A percentile compares a stretch with the other conserved stretches of the same genome.
Evolutionary conservation across 1,140 invertebrate genomes (phyloP).

Genomic region (Stegodyphus dumicola): DNA sequence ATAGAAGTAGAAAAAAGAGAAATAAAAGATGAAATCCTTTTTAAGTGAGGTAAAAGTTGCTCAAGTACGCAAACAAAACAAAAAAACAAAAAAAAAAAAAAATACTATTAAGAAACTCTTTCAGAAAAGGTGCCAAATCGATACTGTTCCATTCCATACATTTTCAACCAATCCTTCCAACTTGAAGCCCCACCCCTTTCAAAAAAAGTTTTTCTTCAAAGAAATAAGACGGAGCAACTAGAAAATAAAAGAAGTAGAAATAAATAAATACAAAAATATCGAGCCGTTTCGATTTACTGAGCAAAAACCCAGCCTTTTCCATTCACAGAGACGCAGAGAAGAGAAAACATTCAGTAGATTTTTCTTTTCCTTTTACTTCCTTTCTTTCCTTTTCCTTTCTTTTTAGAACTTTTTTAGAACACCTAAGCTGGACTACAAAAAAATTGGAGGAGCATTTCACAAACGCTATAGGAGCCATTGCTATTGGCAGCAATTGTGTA

Average conservation of each 20-base stretch:
- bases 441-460: constrained; percentile 32
- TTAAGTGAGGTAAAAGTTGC: constrained; percentile 24
- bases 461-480: constrained; percentile 25
- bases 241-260: constrained; percentile 40
- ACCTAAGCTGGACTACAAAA: not conserved
- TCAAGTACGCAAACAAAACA: not conserved
- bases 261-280: constrained; percentile 49
- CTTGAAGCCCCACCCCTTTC: constrained; percentile 28
- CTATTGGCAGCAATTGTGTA: constrained; percentile 17
- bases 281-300: constrained; percentile 46
- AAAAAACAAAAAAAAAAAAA: too few relatives aligned
- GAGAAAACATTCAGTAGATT: constrained; percentile 33
- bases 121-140: constrained; percentile 42
- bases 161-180: constrained; percentile 37
- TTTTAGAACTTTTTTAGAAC: constrained; percentile 7
- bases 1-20: not conserved
- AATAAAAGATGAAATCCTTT: constrained; percentile 7
- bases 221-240: constrained; percentile 19
- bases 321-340: constrained; percentile 31
- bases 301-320: constrained; percentile 44
- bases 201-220: constrained; percentile 36
- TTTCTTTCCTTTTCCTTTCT: constrained; percentile 8
- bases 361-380: not conserved
- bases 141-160: constrained; percentile 23
- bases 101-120: constrained; percentile 30